Conservation (phyloP, 2,888 invertebrate species). For the Syrphus vitripennis region DNA sequence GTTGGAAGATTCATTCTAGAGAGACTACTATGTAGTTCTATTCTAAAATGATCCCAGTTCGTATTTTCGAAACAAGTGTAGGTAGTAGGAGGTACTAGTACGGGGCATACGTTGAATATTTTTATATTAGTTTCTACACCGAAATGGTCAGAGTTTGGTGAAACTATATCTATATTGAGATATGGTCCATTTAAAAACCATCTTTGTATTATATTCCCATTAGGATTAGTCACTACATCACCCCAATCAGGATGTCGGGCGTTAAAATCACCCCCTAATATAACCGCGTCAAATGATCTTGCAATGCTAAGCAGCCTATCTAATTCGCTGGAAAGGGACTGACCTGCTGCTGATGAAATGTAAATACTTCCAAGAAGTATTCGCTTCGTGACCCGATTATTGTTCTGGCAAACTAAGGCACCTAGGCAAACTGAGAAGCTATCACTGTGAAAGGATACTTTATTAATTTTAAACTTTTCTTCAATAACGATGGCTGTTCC, state of each 20-base stretch:
- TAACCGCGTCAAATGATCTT: neutral
- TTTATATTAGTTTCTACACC: too few relatives aligned
- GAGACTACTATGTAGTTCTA: too few relatives aligned
- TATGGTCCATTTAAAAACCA: too few relatives aligned
- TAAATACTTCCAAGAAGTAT: conserved; percentile 9
- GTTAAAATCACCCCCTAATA: conserved; percentile 5
- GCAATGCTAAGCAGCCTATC: neutral
- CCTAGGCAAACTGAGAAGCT: neutral
- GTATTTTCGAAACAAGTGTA: too few relatives aligned
- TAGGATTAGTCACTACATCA: conserved; percentile 25
- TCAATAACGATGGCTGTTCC: too few relatives aligned
- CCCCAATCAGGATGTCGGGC: neutral
- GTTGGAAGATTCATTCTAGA: too few relatives aligned
- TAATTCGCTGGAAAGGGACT: neutral
- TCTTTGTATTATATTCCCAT: neutral
- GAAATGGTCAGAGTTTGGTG: too few relatives aligned
- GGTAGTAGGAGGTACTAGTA: too few relatives aligned
- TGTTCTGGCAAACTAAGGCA: neutral
- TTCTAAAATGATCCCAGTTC: too few relatives aligned
- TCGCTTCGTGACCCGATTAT: neutral
- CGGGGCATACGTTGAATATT: too few relatives aligned
- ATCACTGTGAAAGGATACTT: conserved; percentile 2
- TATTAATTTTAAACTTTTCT: neutral
- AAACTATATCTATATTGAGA: neutral
- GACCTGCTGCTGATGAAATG: conserved; percentile 2